These are phyloP conservation scores for Zaprionus bogoriensis DNA, from an alignment of 2,888 invertebrate genomes.

Conservation along the genomic window DNA sequence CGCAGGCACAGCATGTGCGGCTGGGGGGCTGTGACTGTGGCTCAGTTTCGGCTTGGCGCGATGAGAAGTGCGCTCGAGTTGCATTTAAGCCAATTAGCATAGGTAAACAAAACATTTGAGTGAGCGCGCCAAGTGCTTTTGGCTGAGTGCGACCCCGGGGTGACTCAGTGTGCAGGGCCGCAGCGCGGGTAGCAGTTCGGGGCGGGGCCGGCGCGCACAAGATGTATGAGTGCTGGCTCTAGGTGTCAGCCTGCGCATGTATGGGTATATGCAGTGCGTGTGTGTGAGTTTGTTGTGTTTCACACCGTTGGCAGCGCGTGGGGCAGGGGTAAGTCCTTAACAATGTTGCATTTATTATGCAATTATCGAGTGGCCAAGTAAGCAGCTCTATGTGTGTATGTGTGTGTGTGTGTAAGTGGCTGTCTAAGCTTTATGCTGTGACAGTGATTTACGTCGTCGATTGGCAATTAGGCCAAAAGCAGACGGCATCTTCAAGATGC, in stretches of 20 bases:
- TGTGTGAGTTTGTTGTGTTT: slow-evolving; percentile 47
- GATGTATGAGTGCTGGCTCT: slow-evolving; percentile 38
- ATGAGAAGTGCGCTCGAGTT: slow-evolving; percentile 77
- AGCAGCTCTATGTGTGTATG: slow-evolving; percentile 21
- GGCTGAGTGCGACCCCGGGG: slow-evolving; percentile 50
- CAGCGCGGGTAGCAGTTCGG: not conserved
- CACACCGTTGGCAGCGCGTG: slow-evolving; percentile 31
- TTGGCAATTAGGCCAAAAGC: slow-evolving; percentile 68
- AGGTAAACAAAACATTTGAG: slow-evolving; percentile 79
- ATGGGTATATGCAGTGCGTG: slow-evolving; percentile 42
- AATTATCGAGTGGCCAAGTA: slow-evolving; percentile 73
- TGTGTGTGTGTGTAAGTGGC: slow-evolving; percentile 16
- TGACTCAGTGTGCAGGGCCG: not conserved
- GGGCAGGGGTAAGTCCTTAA: slow-evolving; percentile 47
- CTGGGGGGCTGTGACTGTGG: not conserved
- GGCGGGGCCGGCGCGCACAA: not conserved
- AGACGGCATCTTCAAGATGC: slow-evolving; percentile 57
- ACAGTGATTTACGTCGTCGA: slow-evolving; percentile 78
- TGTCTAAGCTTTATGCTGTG: slow-evolving; percentile 46
- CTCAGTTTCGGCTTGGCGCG: slow-evolving; percentile 65
- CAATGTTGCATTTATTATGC: slow-evolving; percentile 79
- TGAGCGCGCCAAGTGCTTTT: slow-evolving; percentile 71
- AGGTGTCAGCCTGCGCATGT: slow-evolving; percentile 67
- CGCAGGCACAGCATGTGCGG: too few species aligned
- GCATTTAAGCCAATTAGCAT: slow-evolving; percentile 81